phyloP scores from a whole-genome alignment of 2,888 invertebrate species.

The Rotaria socialis region DNA sequence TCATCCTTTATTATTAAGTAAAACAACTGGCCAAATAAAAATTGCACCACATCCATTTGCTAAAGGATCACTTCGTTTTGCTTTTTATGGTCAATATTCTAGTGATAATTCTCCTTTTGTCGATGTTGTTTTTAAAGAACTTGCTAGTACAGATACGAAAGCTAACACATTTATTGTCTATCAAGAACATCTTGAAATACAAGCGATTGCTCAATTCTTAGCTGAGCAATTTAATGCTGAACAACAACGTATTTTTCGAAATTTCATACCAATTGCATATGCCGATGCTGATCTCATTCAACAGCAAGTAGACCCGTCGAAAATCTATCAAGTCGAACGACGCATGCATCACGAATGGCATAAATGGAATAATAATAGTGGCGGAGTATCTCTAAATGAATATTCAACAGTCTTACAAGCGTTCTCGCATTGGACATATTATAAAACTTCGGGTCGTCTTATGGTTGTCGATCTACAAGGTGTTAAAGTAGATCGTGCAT shows the following conservation, averaged over 20 bases:
- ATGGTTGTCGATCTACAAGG: slow-evolving; percentile 41
- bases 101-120: not conserved
- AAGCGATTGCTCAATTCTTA: slow-evolving; percentile 21
- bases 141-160: not conserved
- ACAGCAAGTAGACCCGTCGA: not conserved
- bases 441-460: not conserved
- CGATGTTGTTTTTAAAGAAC: slow-evolving; percentile 26
- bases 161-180: not conserved
- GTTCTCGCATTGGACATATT: slow-evolving; percentile 39
- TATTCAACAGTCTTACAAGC: slow-evolving; percentile 27
- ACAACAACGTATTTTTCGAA: not conserved
- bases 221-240: slow-evolving; percentile 5
- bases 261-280: not conserved
- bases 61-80: slow-evolving; percentile 14
- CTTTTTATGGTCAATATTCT: slow-evolving; percentile 11
- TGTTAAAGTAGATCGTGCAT: not conserved
- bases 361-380: slow-evolving; percentile 34
- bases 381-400: not conserved
- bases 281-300: not conserved
- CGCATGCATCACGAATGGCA: not conserved
- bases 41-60: slow-evolving; percentile 3
- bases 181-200: slow-evolving; percentile 13
- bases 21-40: not conserved
- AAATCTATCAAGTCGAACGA: slow-evolving; percentile 27
- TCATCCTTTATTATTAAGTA: not conserved